phyloP scores from a whole-genome alignment of 92 coral and sea anemone species.

The Paragorgia papillata region DNA sequence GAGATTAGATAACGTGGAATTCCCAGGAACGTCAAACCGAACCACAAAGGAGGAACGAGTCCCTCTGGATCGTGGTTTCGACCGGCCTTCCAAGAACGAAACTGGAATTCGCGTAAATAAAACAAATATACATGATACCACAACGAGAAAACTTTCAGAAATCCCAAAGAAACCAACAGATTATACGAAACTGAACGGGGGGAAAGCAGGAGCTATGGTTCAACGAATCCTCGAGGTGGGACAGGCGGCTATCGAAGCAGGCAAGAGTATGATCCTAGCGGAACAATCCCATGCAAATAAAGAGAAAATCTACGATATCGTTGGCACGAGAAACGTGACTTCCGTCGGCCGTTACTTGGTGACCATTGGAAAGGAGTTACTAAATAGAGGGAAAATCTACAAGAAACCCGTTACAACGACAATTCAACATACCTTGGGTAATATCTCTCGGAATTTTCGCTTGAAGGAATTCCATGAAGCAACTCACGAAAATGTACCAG shows the following conservation, averaged over 20 bases:
- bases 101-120: neutral
- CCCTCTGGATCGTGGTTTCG: neutral
- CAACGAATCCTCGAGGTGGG: conserved; percentile 80
- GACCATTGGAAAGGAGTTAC: conserved; percentile 70
- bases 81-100: neutral
- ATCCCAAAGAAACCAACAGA: neutral
- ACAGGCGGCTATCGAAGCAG: conserved; percentile 78
- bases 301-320: conserved; percentile 40
- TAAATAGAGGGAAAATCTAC: conserved; percentile 68
- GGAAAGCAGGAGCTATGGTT: conserved; percentile 50
- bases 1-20: neutral
- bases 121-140: neutral
- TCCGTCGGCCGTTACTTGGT: conserved; percentile 72
- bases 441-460: neutral
- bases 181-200: neutral
- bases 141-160: neutral
- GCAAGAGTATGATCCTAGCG: conserved; percentile 62
- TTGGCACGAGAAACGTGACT: conserved; percentile 35
- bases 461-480: too few species aligned
- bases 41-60: neutral
- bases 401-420: conserved; percentile 19
- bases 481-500: neutral
- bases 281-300: conserved; percentile 27
- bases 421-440: neutral
- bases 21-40: neutral